A percentile compares a stretch with the other conserved stretches of the same genome.
Conservation (phyloP, 2,888 invertebrate genomes). For the Frankliniella intonsa region DNA sequence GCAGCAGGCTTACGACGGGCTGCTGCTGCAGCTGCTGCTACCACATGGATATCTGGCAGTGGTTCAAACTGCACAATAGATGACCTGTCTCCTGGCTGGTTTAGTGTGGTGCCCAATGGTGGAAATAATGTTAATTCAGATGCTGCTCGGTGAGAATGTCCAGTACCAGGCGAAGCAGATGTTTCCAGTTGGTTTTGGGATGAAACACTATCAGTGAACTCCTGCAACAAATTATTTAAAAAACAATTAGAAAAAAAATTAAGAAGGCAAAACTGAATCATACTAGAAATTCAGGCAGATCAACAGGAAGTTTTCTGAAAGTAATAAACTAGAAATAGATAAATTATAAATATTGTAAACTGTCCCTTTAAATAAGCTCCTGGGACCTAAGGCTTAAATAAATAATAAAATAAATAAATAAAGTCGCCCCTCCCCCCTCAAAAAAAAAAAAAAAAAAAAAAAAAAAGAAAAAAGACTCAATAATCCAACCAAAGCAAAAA, state of each 20-base stretch:
- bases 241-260: not conserved
- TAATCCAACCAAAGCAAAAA: too few species aligned
- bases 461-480: not conserved
- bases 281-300: not conserved
- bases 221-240: slow-evolving; percentile 39
- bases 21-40: slow-evolving; percentile 28
- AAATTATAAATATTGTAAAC: too few species aligned
- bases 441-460: not conserved
- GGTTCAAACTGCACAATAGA: slow-evolving; percentile 39
- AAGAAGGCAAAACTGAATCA: not conserved
- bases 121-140: slow-evolving; percentile 48
- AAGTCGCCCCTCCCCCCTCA: too few species aligned
- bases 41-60: slow-evolving; percentile 35
- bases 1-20: slow-evolving; percentile 35
- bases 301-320: too few species aligned
- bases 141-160: slow-evolving; percentile 41
- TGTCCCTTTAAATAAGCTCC: too few species aligned
- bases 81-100: slow-evolving; percentile 36
- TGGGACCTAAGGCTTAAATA: too few species aligned
- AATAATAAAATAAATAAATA: too few species aligned
- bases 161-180: slow-evolving; percentile 42
- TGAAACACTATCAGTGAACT: slow-evolving; percentile 45
- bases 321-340: too few species aligned
- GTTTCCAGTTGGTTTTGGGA: slow-evolving; percentile 43
- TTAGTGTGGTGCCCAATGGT: slow-evolving; percentile 43